Base-by-base conservation (phyloP, 2,113 vertebrate species). In the Alosa alosa region DNA sequence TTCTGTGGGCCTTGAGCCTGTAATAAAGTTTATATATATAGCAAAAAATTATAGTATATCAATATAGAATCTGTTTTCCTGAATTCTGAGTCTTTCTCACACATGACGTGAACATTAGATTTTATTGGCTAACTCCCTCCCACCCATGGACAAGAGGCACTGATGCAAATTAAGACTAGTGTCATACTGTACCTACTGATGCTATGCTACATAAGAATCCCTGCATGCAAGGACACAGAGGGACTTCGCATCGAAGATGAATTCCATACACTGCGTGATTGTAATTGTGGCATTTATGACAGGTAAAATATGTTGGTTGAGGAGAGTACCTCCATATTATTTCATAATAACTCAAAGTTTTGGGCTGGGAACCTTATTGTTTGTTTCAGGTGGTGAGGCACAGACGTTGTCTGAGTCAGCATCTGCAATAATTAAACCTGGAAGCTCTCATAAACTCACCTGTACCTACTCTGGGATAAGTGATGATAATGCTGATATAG, bases 391-490 rank as follows among this genome's bases (percentile, higher is more conserved):
- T 84, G 52, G 49, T 45, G 64, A 81, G 39, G 46, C 46, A 55
- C 86, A 86, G 81, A 85, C 68, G 17, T 72, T 87, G 50, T 83
- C 50, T 5, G 25, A 87, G n/a, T 84, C 85, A 15, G 84, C 84
- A 5, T n/a, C 68, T 13, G 31, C 39, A 17, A 17, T 75, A 5
- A 31, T 75, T 15, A 75, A 13, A 75, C 68, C 68, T 17, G 31
- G 25, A 55, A 7, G 47, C 15, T 52, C 22, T 25, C 20, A 83
- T 20, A 83, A 50, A 49, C n/a, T 83, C 15, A 36, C n/a, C n/a
- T 31, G 25, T 4, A 36, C 50, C 18, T 25, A 25, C 31, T 83
- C 44, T 50, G 46, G 82, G 25, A 49, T 50, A 15, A 83, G 47
- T 55, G 39, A 75, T 39, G 22, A n/a, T 47, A 46, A 2, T 20